Evolutionary conservation across 2,888 invertebrate genomes (phyloP).

Genomic region (Hyalella azteca): DNA sequence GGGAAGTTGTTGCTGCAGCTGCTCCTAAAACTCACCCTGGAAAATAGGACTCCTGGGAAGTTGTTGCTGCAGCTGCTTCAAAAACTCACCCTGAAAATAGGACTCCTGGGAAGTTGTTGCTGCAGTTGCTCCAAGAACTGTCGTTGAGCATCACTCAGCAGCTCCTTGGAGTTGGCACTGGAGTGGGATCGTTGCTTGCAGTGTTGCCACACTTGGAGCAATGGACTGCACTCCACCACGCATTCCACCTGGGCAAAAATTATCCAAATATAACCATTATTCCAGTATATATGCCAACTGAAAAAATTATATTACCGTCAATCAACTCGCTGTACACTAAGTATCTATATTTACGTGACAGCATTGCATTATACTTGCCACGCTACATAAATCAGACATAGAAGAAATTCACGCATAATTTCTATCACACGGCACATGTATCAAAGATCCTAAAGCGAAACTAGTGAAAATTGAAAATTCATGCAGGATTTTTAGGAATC

Average conservation of each 20-base stretch:
- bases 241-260: neutral
- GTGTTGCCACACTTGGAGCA: conserved; percentile 19
- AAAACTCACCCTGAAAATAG: conserved; percentile 23
- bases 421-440: too few relatives aligned
- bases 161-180: too few relatives aligned
- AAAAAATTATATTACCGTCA: too few relatives aligned
- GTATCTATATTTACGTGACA: too few relatives aligned
- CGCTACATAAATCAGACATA: too few relatives aligned
- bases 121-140: conserved; percentile 25
- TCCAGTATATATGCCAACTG: neutral
- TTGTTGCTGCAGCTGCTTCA: conserved; percentile 5
- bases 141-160: neutral
- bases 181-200: neutral
- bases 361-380: too few relatives aligned
- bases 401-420: too few relatives aligned
- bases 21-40: conserved; percentile 8
- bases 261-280: neutral
- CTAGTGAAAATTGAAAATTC: too few relatives aligned
- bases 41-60: conserved; percentile 26
- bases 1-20: neutral
- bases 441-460: too few relatives aligned
- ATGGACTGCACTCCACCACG: conserved; percentile 18
- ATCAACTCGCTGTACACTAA: too few relatives aligned
- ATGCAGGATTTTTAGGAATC: too few relatives aligned
- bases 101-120: conserved; percentile 6